phyloP scores from a whole-genome alignment of 1,140 invertebrate species.

The Heterodera schachtii region DNA sequence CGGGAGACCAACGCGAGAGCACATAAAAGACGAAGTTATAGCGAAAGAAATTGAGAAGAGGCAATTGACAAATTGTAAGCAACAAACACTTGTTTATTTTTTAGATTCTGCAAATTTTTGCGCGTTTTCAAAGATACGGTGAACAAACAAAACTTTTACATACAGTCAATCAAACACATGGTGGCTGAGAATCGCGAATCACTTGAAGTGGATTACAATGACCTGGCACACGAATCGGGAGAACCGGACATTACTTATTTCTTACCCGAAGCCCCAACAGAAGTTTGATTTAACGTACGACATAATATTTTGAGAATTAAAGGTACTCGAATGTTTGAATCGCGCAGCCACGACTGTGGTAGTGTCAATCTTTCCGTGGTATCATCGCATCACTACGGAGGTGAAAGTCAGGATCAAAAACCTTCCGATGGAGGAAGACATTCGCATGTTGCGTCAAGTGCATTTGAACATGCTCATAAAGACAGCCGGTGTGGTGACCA shows the following conservation, averaged over 20 bases:
- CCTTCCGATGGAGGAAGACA: constrained; percentile 90
- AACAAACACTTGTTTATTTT: not conserved
- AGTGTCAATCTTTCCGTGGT: constrained; percentile 89
- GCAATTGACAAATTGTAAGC: not conserved
- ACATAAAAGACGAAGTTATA: constrained; percentile 93
- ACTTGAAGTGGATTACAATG: constrained; percentile 89
- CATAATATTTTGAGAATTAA: constrained; percentile 58
- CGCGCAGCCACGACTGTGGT: constrained; percentile 85
- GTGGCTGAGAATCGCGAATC: constrained; percentile 74
- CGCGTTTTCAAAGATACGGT: constrained; percentile 52
- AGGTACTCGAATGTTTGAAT: constrained; percentile 70
- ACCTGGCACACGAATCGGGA: constrained; percentile 77
- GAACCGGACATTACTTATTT: constrained; percentile 94
- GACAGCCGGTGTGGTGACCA: constrained; percentile 91
- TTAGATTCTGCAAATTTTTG: constrained; percentile 60
- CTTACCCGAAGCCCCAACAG: constrained; percentile 90
- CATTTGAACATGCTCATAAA: constrained; percentile 90
- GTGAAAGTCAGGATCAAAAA: constrained; percentile 83
- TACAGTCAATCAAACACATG: constrained; percentile 60
- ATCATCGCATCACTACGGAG: constrained; percentile 84
- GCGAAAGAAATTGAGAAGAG: constrained; percentile 92
- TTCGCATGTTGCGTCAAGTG: constrained; percentile 88
- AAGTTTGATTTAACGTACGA: constrained; percentile 69
- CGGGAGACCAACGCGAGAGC: constrained; percentile 82
- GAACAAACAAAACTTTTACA: constrained; percentile 51